Evolutionary conservation across 2,113 vertebrate species (phyloP).

Genomic region (Symphodus melops): DNA sequence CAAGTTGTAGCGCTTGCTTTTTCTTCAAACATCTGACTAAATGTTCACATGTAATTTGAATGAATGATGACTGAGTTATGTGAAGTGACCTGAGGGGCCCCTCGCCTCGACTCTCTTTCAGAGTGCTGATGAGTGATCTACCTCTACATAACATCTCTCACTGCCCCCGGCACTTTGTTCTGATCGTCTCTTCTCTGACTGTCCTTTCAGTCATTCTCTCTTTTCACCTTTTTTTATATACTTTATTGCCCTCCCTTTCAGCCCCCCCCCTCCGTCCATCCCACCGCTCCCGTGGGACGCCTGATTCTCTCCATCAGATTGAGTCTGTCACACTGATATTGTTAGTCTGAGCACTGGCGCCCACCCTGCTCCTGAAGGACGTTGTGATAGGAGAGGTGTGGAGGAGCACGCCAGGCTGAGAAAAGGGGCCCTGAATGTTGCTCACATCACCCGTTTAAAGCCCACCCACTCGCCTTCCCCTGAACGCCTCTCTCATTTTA

Average conservation of each 20-base stretch:
- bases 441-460: neutral
- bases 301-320: conserved; percentile 26
- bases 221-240: neutral
- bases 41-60: conserved; percentile 19
- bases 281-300: conserved; percentile 17
- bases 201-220: neutral
- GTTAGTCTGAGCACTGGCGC: conserved; percentile 21
- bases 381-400: neutral
- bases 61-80: conserved; percentile 29
- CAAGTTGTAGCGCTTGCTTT: neutral
- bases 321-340: conserved; percentile 44
- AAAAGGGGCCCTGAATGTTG: conserved; percentile 26
- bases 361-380: conserved; percentile 36
- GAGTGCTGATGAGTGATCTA: conserved; percentile 40
- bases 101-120: conserved; percentile 16
- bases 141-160: conserved; percentile 42
- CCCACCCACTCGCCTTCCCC: neutral
- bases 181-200: conserved; percentile 21
- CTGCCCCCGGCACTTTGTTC: conserved; percentile 30
- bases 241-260: conserved; percentile 23
- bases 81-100: conserved; percentile 22
- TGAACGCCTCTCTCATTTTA: conserved; percentile 25
- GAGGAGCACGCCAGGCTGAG: neutral
- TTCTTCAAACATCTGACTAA: neutral
- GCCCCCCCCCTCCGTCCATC: neutral